Evolutionary conservation across 2,888 invertebrate genomes (phyloP).

Genomic region (Rhabditoides inermis): DNA sequence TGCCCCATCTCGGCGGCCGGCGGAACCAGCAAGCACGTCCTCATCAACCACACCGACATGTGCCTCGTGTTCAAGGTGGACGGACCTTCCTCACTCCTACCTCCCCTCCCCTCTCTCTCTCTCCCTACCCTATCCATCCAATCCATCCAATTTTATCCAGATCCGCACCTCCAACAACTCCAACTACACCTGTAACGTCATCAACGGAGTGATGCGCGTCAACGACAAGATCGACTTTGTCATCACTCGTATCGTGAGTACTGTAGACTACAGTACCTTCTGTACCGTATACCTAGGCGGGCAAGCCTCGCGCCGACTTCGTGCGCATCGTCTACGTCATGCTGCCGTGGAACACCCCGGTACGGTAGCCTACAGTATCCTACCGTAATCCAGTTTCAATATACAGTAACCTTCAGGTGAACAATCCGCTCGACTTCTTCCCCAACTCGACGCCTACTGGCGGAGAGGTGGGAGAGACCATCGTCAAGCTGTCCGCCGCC

Average conservation of each 20-base stretch:
- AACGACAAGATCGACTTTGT: constrained; percentile 10
- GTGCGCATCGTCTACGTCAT: constrained; percentile 14
- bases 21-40: constrained; percentile 17
- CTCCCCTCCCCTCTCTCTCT: too few relatives aligned
- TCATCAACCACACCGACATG: constrained; percentile 14
- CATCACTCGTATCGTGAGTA: constrained; percentile 13
- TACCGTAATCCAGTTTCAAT: too few relatives aligned
- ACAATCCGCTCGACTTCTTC: constrained; percentile 7
- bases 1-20: constrained; percentile 21
- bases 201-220: constrained; percentile 13
- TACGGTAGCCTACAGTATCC: too few relatives aligned
- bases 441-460: constrained; percentile 8
- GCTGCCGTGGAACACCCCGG: too few relatives aligned
- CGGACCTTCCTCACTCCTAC: too few relatives aligned
- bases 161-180: constrained; percentile 16
- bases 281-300: constrained; percentile 7
- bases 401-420: too few relatives aligned
- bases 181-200: constrained; percentile 14
- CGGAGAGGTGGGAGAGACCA: constrained; percentile 1
- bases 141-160: too few relatives aligned
- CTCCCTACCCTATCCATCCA: too few relatives aligned
- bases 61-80: constrained; percentile 21
- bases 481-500: too few relatives aligned
- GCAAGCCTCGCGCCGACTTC: constrained; percentile 18
- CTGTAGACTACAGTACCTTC: background rate